Percentiles rank a stretch among this genome's conserved stretches.
These are phyloP conservation scores for Tachypleus tridentatus DNA, from an alignment of 1,140 invertebrate genomes.

Conservation along the genomic window DNA sequence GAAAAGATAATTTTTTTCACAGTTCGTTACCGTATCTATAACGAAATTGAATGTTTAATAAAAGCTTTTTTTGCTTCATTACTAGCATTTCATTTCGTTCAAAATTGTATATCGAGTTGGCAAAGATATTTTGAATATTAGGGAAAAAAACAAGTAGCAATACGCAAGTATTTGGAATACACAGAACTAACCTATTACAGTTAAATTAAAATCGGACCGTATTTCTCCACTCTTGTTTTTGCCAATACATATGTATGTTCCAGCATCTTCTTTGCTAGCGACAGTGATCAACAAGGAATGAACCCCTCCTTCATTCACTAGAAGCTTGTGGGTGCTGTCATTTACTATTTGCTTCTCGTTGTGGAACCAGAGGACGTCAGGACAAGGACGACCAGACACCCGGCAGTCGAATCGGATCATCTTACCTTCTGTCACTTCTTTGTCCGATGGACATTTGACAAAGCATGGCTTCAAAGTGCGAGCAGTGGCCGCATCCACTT, in stretches of 20 bases:
- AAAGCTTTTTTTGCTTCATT: no score
- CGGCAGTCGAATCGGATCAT: constrained; percentile 78
- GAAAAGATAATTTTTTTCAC: no score
- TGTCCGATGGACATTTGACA: constrained; percentile 69
- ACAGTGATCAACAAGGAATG: constrained; percentile 91
- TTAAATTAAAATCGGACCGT: constrained; percentile 13
- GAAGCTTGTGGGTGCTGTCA: constrained; percentile 86
- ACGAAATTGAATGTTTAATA: no score
- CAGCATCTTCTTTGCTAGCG: constrained; percentile 64
- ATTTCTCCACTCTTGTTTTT: constrained; percentile 66
- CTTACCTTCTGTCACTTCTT: constrained; percentile 74
- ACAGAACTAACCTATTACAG: constrained; percentile 11
- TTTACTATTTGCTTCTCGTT: constrained; percentile 74
- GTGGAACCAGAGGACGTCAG: constrained; percentile 89
- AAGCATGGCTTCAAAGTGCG: constrained; percentile 81
- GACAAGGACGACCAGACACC: constrained; percentile 82
- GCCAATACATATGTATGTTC: constrained; percentile 67
- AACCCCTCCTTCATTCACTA: constrained; percentile 92
- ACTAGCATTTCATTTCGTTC: no score
- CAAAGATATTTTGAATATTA: no score
- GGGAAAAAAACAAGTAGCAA: no score
- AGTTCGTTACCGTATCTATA: no score
- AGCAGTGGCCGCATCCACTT: constrained; percentile 41
- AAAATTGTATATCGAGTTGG: no score
- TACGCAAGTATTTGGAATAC: no score